Percentiles rank a stretch among this genome's conserved stretches.
Conservation (phyloP, 1,140 invertebrate species). For the Polypedilum vanderplanki region DNA sequence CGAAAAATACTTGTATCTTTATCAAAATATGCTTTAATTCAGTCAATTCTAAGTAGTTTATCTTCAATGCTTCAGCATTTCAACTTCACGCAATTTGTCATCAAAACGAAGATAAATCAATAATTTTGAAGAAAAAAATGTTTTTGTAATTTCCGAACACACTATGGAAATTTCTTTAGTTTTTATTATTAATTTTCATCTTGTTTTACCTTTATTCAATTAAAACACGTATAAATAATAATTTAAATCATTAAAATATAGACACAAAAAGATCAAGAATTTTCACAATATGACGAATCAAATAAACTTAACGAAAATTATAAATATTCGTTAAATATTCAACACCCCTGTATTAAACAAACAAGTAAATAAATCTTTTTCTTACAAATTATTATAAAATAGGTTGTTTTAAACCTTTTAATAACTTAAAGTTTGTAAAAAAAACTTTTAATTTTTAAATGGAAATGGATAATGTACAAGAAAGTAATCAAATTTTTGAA, state of each 20-base stretch:
- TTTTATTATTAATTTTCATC: too few species aligned
- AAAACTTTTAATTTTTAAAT: not conserved
- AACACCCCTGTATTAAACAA: too few species aligned
- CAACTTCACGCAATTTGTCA: slow-evolving; percentile 82
- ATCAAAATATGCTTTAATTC: slow-evolving; percentile 92
- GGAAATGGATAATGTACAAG: not conserved
- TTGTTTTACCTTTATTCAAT: too few species aligned
- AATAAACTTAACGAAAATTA: too few species aligned
- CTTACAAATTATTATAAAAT: not conserved
- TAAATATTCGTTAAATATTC: too few species aligned
- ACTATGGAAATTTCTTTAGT: too few species aligned
- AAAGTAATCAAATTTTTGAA: not conserved
- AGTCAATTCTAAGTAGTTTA: slow-evolving; percentile 81
- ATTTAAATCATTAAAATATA: too few species aligned
- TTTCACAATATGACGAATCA: too few species aligned
- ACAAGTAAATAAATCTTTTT: not conserved
- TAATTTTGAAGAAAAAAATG: too few species aligned
- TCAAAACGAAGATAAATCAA: slow-evolving; percentile 45
- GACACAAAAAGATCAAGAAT: too few species aligned
- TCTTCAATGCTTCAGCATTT: slow-evolving; percentile 83
- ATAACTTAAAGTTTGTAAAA: not conserved
- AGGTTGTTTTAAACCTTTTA: not conserved
- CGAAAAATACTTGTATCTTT: slow-evolving; percentile 96
- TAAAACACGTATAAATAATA: too few species aligned
- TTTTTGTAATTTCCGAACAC: too few species aligned